A percentile compares a stretch with the other conserved stretches of the same genome.
These are phyloP conservation scores for Meteorus colon DNA, from an alignment of 2,888 invertebrate species.

Conservation along the genomic window DNA sequence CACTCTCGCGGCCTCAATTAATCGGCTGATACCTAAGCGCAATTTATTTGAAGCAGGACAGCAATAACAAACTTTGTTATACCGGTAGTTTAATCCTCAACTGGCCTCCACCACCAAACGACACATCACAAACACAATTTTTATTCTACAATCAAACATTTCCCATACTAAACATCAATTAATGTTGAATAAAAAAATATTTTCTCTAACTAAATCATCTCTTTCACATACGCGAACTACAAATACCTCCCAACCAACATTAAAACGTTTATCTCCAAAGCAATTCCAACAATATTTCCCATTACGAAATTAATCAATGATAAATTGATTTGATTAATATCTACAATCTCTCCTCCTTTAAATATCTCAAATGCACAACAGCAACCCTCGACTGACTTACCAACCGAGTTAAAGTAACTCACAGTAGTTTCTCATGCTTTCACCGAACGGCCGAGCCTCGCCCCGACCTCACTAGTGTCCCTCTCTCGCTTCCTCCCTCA, in stretches of 20 bases:
- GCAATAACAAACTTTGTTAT: neutral
- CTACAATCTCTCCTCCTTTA: neutral
- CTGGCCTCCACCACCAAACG: no score
- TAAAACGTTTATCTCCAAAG: neutral
- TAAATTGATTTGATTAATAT: slow-evolving; percentile 12
- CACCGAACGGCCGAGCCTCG: slow-evolving; percentile 64
- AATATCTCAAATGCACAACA: neutral
- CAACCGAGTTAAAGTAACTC: slow-evolving; percentile 38
- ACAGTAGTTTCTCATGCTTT: slow-evolving; percentile 66
- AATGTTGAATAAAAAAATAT: no score
- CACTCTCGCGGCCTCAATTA: slow-evolving; percentile 61
- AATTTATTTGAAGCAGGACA: slow-evolving; percentile 8
- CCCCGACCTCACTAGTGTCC: slow-evolving; percentile 53
- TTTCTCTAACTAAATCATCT: no score
- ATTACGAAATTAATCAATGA: neutral
- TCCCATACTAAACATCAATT: no score
- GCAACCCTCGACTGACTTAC: slow-evolving; percentile 49
- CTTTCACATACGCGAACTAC: neutral
- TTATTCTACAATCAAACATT: no score
- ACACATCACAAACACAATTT: no score
- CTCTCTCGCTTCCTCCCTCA: slow-evolving; percentile 41
- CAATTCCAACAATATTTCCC: neutral
- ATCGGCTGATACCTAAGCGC: slow-evolving; percentile 54
- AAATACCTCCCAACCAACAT: neutral
- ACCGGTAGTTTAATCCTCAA: neutral